phyloP scores from a whole-genome alignment of 2,113 vertebrate genomes.

The Andinoacara biseriatus region DNA sequence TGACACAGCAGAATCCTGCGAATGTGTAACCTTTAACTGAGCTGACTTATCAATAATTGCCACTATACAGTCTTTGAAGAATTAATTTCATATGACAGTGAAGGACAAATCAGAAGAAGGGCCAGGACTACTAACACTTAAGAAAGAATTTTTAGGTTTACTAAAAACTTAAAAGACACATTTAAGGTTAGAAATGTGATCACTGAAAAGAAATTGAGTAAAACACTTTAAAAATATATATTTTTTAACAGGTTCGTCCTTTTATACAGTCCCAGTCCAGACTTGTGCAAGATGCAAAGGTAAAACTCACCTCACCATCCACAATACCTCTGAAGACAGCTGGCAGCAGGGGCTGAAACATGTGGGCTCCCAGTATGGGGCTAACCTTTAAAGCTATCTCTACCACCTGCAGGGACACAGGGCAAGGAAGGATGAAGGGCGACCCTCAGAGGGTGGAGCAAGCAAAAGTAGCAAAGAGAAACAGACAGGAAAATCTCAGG shows the following conservation, averaged over 20 bases:
- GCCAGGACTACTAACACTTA: neutral
- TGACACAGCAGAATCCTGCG: slow-evolving; percentile 35
- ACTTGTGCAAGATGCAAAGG: neutral
- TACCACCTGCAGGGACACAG: slow-evolving; percentile 86
- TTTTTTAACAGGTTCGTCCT: neutral
- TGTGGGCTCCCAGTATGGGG: slow-evolving; percentile 87
- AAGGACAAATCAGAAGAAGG: slow-evolving; percentile 20
- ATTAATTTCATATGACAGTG: neutral
- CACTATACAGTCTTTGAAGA: neutral
- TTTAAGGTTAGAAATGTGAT: neutral
- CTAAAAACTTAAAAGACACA: neutral
- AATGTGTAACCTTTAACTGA: slow-evolving; percentile 24
- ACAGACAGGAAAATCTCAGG: neutral
- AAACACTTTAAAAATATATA: neutral
- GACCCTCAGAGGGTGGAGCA: neutral
- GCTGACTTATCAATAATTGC: slow-evolving; percentile 32
- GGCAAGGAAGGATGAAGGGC: slow-evolving; percentile 21
- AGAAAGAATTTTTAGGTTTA: neutral
- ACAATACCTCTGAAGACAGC: slow-evolving; percentile 90
- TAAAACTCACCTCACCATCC: slow-evolving; percentile 91
- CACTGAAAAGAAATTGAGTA: neutral
- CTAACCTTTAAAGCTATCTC: slow-evolving; percentile 95
- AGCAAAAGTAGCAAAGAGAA: slow-evolving; percentile 16
- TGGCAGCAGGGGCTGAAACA: slow-evolving; percentile 93
- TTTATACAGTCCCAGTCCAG: neutral